Conservation (phyloP, 2,797 vertebrate species). For the Intellagama lesueurii region DNA sequence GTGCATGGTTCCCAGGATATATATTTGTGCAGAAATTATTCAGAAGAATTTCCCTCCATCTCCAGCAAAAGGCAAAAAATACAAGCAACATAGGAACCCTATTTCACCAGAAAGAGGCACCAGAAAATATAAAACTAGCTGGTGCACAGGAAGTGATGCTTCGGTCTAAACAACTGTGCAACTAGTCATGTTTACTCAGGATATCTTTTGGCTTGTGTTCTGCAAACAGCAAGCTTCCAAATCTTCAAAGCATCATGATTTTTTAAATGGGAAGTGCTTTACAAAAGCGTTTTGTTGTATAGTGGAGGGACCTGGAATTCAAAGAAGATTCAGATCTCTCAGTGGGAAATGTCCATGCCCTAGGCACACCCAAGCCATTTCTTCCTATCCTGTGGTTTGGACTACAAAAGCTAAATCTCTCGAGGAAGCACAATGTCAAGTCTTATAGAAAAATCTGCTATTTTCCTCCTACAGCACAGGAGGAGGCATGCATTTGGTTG, state of each 20-base stretch:
- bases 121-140: background rate
- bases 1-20: conserved; percentile 13
- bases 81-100: no score
- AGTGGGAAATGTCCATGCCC: background rate
- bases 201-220: background rate
- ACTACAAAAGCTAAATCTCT: background rate
- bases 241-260: background rate
- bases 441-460: background rate
- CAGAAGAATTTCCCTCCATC: background rate
- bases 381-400: background rate
- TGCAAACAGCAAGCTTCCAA: background rate
- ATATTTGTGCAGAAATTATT: conserved; percentile 1
- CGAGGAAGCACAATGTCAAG: background rate
- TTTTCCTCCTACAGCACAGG: background rate
- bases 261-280: background rate
- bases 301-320: background rate
- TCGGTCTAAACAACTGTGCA: background rate
- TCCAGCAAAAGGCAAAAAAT: background rate
- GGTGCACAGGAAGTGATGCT: background rate
- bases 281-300: background rate
- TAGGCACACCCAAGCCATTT: background rate
- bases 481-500: background rate
- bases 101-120: background rate
- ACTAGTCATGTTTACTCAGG: background rate
- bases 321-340: background rate